Conservation (phyloP, 2,888 invertebrate genomes). For the Eupithecia exiguata region DNA sequence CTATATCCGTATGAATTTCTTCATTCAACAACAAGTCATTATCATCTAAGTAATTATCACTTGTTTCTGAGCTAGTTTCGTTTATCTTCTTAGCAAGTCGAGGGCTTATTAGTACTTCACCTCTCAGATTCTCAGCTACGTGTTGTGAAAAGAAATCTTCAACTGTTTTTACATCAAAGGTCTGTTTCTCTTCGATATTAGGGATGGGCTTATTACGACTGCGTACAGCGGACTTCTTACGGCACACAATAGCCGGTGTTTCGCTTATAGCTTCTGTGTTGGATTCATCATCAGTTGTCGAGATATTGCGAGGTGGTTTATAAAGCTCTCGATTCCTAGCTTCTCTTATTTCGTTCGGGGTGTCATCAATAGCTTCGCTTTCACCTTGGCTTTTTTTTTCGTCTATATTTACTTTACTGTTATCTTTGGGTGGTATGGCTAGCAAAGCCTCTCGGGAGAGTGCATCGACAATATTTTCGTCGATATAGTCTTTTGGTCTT, state of each 20-base stretch:
- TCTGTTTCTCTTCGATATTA: slow-evolving; percentile 29
- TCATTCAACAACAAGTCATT: slow-evolving; percentile 42
- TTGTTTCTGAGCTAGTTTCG: slow-evolving; percentile 62
- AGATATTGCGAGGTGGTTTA: slow-evolving; percentile 46
- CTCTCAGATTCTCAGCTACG: slow-evolving; percentile 50
- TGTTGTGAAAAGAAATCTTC: slow-evolving; percentile 69
- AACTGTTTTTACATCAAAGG: slow-evolving; percentile 52
- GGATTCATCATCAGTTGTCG: slow-evolving; percentile 63
- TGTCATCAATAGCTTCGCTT: slow-evolving; percentile 56
- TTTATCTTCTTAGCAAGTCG: slow-evolving; percentile 66
- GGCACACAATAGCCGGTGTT: slow-evolving; percentile 55
- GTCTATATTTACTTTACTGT: slow-evolving; percentile 52
- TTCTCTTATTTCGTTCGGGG: slow-evolving; percentile 43
- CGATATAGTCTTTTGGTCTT: slow-evolving; percentile 54
- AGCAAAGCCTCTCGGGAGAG: slow-evolving; percentile 64
- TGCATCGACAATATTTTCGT: slow-evolving; percentile 61
- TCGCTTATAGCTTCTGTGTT: slow-evolving; percentile 62
- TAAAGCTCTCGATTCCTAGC: slow-evolving; percentile 24
- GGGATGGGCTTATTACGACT: slow-evolving; percentile 33
- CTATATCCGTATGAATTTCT: slow-evolving; percentile 41
- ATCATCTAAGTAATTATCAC: slow-evolving; percentile 54
- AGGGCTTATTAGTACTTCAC: slow-evolving; percentile 60
- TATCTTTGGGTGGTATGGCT: slow-evolving; percentile 34
- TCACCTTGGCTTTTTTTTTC: slow-evolving; percentile 47
- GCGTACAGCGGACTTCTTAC: slow-evolving; percentile 44